Evolutionary conservation across 2,888 invertebrate species (phyloP).

Genomic region (Cataglyphis rosenhaueri): DNA sequence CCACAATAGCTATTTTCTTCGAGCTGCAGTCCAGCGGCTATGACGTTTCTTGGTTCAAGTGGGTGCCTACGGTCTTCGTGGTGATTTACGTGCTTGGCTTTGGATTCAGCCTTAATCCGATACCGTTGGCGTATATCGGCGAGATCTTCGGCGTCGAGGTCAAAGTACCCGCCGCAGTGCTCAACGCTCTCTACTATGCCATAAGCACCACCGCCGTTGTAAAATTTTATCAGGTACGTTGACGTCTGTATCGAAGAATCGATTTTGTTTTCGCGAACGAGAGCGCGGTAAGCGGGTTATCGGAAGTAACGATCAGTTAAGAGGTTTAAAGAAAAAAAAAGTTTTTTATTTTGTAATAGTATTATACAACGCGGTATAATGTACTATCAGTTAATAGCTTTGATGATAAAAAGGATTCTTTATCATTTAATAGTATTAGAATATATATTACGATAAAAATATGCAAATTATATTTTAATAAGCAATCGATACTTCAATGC

Average conservation of each 20-base stretch:
- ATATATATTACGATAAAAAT: conserved; percentile 1
- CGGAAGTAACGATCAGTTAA: conserved; percentile 41
- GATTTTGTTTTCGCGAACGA: conserved; percentile 43
- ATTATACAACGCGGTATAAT: conserved; percentile 39
- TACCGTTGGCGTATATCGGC: conserved; percentile 82
- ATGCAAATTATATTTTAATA: conserved; percentile 31
- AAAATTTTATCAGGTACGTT: conserved; percentile 82
- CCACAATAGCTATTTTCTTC: conserved; percentile 79
- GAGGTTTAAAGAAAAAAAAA: conserved; percentile 42
- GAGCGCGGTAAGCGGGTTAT: conserved; percentile 44
- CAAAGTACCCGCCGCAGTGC: conserved; percentile 82
- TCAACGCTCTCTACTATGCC: conserved; percentile 82
- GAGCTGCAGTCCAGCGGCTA: conserved; percentile 72
- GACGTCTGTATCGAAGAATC: conserved; percentile 44
- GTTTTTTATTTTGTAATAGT: conserved; percentile 35
- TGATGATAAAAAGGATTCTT: conserved; percentile 18
- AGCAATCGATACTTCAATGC: conserved; percentile 3
- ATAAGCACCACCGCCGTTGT: conserved; percentile 78
- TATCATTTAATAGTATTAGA: conserved; percentile 5
- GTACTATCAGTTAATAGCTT: conserved; percentile 25
- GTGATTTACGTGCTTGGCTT: conserved; percentile 80
- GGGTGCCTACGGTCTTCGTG: conserved; percentile 82
- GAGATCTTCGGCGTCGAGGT: conserved; percentile 83
- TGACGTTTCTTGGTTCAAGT: conserved; percentile 77
- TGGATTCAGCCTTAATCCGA: conserved; percentile 82